Evolutionary conservation across 2,888 invertebrate species (phyloP).

Genomic region (Drosophila colorata): DNA sequence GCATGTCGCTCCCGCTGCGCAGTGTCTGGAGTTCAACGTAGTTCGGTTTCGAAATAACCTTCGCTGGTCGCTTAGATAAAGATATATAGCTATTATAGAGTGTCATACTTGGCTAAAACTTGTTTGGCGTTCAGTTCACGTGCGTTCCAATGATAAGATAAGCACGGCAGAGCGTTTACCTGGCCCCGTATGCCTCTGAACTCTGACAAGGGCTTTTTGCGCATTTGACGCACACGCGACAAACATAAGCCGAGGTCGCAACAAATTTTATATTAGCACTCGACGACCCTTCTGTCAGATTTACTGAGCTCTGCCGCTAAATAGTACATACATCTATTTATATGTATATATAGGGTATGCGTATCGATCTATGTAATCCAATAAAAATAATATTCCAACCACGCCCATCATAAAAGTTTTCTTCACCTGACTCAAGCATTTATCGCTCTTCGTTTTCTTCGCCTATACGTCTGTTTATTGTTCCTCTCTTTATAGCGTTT

Average conservation of each 20-base stretch:
- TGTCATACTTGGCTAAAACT: conserved; percentile 40
- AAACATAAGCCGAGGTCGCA: conserved; percentile 33
- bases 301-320: neutral
- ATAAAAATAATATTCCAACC: conserved; percentile 7
- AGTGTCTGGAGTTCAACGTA: conserved; percentile 34
- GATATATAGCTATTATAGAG: conserved; percentile 26
- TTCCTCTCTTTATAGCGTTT: neutral
- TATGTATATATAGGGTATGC: neutral
- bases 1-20: conserved; percentile 30
- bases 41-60: conserved; percentile 43
- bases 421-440: conserved; percentile 27
- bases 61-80: conserved; percentile 46
- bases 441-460: conserved; percentile 15
- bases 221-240: conserved; percentile 33
- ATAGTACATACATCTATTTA: conserved; percentile 3
- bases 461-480: neutral
- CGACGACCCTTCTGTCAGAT: neutral
- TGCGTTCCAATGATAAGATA: conserved; percentile 74
- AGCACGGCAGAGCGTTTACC: conserved; percentile 26
- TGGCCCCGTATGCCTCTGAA: conserved; percentile 43
- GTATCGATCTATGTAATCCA: conserved; percentile 7
- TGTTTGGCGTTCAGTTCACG: conserved; percentile 67
- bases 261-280: neutral
- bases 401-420: conserved; percentile 1
- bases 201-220: conserved; percentile 67